Evolutionary conservation across 2,797 vertebrate species (phyloP), one percentile per base, ranked within the genome.

Genomic region (Aphelocoma californica): DNA sequence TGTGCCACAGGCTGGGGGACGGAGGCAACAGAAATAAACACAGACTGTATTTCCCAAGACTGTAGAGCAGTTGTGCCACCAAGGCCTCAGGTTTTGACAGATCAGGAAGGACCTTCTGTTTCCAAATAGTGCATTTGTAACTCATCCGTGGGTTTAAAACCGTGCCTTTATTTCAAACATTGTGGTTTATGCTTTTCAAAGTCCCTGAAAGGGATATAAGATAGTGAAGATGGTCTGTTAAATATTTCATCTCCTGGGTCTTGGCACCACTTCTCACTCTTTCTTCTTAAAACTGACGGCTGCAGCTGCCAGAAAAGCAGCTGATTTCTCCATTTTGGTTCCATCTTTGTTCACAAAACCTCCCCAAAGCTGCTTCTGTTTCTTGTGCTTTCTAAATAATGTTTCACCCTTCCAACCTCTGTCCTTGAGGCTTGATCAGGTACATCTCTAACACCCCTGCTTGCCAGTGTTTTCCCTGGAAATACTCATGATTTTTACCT

Each of bases 281-380:
- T 77, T 73, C 21, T 64, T 74, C 45, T 24, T 83, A 56, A 60
- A 90, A 44, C 29, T 14, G 45, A 11, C 44, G 23, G 42, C 2
- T 29, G 58, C 57, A 56, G 75, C 78, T 91, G 42, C 88, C 90
- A 75, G 32, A 67, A 74, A 64, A 84, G n/a, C 53, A 86, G 48
- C 36, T 64, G 12, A 44, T 88, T 81, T 83, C 40, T 36, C 89
- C 77, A 56, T 51, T 73, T 87, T 83, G 81, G 44, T 66, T 53
- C 42, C 65, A 69, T 44, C 53, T 80, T 74, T 53, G 25, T 73
- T 83, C 82, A 36, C 34, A 36, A 47, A 92, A 70, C 21, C 40
- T 47, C 45, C 44, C 20, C 44, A 31, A 47, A 54, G 69, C 53
- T 71, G 50, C 70, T 66, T 45, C 64, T 81, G 36, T 29, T 90